phyloP scores from a whole-genome alignment of 2,888 invertebrate species.

The Drosophila ustulata region DNA sequence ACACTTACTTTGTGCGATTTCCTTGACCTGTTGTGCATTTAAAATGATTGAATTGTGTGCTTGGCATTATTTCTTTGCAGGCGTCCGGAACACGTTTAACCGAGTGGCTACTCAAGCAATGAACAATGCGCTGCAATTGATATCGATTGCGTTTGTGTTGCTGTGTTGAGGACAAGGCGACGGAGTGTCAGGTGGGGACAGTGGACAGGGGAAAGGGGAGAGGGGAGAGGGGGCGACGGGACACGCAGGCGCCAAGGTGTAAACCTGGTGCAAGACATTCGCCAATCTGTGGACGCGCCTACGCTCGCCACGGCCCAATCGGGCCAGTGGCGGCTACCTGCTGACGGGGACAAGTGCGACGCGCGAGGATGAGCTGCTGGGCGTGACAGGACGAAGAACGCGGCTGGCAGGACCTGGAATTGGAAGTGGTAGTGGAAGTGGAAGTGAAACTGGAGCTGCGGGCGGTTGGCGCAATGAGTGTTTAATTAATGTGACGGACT shows the following conservation, averaged over 20 bases:
- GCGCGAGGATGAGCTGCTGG: constrained; percentile 75
- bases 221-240: not conserved
- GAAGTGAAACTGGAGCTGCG: constrained; percentile 5
- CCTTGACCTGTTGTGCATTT: too few relatives aligned
- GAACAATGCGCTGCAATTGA: constrained; percentile 48
- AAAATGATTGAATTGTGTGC: not conserved
- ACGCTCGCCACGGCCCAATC: constrained; percentile 85
- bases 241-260: constrained; percentile 57
- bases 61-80: not conserved
- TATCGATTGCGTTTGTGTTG: constrained; percentile 22
- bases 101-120: constrained; percentile 12
- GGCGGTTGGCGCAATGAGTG: constrained; percentile 59
- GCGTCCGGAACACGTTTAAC: not conserved
- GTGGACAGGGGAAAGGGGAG: not conserved
- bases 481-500: constrained; percentile 82
- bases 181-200: too few relatives aligned
- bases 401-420: constrained; percentile 39
- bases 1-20: too few relatives aligned
- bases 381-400: constrained; percentile 67
- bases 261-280: constrained; percentile 74
- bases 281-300: constrained; percentile 85
- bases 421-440: not conserved
- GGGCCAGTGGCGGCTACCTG: constrained; percentile 85
- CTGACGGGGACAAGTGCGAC: constrained; percentile 77
- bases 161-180: not conserved